Evolutionary conservation across 1,140 invertebrate genomes (phyloP).

Genomic region (Drosophila biarmipes): DNA sequence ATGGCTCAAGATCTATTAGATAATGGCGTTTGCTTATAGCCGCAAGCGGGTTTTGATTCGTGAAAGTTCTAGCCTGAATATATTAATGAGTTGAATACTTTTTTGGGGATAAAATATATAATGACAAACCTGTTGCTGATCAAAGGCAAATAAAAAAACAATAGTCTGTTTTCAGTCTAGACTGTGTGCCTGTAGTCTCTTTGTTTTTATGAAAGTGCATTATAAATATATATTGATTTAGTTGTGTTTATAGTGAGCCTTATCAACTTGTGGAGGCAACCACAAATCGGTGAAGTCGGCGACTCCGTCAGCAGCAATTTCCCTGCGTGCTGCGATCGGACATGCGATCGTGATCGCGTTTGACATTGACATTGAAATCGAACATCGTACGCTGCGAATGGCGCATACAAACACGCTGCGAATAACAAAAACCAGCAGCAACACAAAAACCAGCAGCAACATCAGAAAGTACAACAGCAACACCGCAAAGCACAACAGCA

Average conservation of each 20-base stretch:
- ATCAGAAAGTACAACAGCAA: neutral
- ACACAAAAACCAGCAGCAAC: conserved; percentile 9
- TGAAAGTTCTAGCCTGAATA: conserved; percentile 3
- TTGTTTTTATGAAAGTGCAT: neutral
- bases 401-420: conserved; percentile 38
- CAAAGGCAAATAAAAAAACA: conserved; percentile 2
- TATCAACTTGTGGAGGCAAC: conserved; percentile 26
- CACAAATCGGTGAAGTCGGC: conserved; percentile 21
- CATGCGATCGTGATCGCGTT: conserved; percentile 70
- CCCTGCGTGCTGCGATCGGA: conserved; percentile 48
- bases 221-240: neutral
- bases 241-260: conserved; percentile 2
- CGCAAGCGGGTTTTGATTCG: neutral
- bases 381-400: conserved; percentile 30
- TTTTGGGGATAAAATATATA: conserved; percentile 2
- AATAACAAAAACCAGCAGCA: conserved; percentile 1
- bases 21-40: neutral
- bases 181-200: conserved; percentile 8
- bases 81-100: neutral
- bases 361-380: conserved; percentile 76
- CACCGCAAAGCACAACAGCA: neutral
- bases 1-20: neutral
- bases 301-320: conserved; percentile 43
- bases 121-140: conserved; percentile 9
- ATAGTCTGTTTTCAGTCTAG: conserved; percentile 29